Evolutionary conservation across 37 sponge, comb jelly and placozoan species (phyloP), one percentile per base, ranked within the genome.

Genomic region (Diacarnus erythraeanus): DNA sequence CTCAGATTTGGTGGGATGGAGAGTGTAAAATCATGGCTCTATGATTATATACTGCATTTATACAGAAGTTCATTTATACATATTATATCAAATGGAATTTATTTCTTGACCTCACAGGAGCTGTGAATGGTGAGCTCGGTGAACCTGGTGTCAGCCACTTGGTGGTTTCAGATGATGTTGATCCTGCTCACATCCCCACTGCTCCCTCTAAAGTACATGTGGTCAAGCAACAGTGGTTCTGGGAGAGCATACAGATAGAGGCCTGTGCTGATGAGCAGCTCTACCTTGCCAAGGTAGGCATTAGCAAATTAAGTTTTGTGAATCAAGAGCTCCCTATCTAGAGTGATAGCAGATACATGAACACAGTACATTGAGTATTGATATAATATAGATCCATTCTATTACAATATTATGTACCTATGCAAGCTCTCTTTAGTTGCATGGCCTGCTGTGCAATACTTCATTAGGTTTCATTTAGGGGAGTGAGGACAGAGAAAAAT

Each of bases 211-310:
- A 80, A 39, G 82, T 86, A 0, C 71, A 63, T 25, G 82, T 95
- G 37, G 95, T 95, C 56, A 95, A 88, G 56, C 92, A 91, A 68
- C 90, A 96, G 91, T 96, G 97, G 97, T 96, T 96, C 82, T 96
- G 97, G 97, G 97, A 96, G 80, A 96, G 97, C 58, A 92, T 96
- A 64, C 94, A 89, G 68, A 86, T 96, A 26, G 94, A 92, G 35
- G 97, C 97, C 15, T 94, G 97, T 51, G 95, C 92, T 59, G 97
- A 96, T 73, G 97, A 94, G 44, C 43, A 79, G 34, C 79, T 96
- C 51, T 96, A 96, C 78, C 78, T 63, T 56, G 92, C 88, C 23
- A 87, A 84, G 77, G 92, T 87, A 41, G 59, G 80, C n/a, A n/a
- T n/a, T n/a, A n/a, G n/a, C n/a, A n/a, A n/a, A n/a, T n/a, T 26